Evolutionary conservation across 2,888 invertebrate genomes (phyloP), one percentile per base, ranked within the genome.

Genomic region (Lomographa bimaculata): DNA sequence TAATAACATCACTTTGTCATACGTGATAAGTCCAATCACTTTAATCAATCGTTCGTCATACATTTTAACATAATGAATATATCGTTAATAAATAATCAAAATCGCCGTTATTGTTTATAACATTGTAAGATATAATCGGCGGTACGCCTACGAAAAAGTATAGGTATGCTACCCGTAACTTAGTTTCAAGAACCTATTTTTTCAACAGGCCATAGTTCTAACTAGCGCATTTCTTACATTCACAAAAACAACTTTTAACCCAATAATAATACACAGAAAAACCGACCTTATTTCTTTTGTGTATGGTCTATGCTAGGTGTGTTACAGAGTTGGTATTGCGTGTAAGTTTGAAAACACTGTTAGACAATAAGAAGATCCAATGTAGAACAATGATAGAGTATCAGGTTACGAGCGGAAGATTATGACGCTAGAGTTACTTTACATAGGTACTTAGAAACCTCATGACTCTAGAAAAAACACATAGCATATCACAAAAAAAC

Each of bases 311-410:
- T 34, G 16, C 7, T 9, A 26, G 16, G 16, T 18, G 42, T 3
- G 11, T 5, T 28, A 5, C 3, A 12, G 36, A 14, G 34, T 43
- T 46, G 27, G 46, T 43, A 16, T 33, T 37, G 16, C 10, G 3
- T 38, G 32, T 42, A 57, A 66, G 71, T 77, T 78, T 71, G 61
- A 62, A 69, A 78, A 79, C 78, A 78, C 65, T 56, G 54, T 68
- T 72, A 69, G 71, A 78, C 78, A 78, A 78, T 76, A 70, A 60
- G 63, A 43, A 61, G 58, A 63, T 60, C 54, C 25, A 41, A 41
- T 68, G 62, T 54, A 60, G 54, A 54, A 62, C 66, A 68, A 65
- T 60, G 57, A 52, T 57, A 48, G 56, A 52, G 42, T 23, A 53
- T 64, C 59, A 27, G 27, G 48, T 61, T 55, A 54, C 61, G 16